Base-by-base conservation (phyloP, 30 jellyfish, hydroid and myxozoan genomes). In the Rhopilema esculentum region DNA sequence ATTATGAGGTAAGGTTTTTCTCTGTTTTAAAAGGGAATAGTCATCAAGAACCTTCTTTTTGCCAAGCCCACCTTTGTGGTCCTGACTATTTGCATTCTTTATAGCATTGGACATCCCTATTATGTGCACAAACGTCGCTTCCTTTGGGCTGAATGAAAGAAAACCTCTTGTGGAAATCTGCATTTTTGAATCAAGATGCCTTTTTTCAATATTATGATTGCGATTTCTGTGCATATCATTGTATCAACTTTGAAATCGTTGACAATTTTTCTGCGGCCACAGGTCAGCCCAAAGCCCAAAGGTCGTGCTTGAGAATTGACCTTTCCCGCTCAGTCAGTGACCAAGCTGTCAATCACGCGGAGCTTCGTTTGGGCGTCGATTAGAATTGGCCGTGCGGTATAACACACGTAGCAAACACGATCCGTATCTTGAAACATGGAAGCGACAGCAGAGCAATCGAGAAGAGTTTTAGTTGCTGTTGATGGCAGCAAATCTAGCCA, bases 401-500 rank as follows among this genome's bases (percentile, higher is more conserved):
- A 2, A 2, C 12, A 2, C 57, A 40, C 57, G 12, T 12, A 40
- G 57, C 12, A 12, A 40, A 12, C 57, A 40, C 6, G 12, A 40
- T 12, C 12, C 65, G 69, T n/a, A 40, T 1, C 27, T 6, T 24
- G 23, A 73, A 77, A 53, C 30, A 77, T 77, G 88, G 88, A 77
- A 61, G 78, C 18, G 7, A 70, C 90, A 80, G n/a, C 70, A 23
- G 90, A 80, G 26, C 82, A 16, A 16, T 4, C 88, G 16, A 81
- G 96, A 53, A 75, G 88, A 61, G 94, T 91, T 69, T 66, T 91
- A 16, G 85, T 91, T 9, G 97, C 97, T 0, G 91, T 91, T 15
- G 97, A 91, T 83, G 97, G 91, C 51, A 91, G 97, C 85, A 79
- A 84, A 65, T 79, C 88, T 27, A 83, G 95, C 68, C 89, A 84